Conservation (phyloP, 1,140 invertebrate species). For the Pseudomyrmex flavicornis region DNA sequence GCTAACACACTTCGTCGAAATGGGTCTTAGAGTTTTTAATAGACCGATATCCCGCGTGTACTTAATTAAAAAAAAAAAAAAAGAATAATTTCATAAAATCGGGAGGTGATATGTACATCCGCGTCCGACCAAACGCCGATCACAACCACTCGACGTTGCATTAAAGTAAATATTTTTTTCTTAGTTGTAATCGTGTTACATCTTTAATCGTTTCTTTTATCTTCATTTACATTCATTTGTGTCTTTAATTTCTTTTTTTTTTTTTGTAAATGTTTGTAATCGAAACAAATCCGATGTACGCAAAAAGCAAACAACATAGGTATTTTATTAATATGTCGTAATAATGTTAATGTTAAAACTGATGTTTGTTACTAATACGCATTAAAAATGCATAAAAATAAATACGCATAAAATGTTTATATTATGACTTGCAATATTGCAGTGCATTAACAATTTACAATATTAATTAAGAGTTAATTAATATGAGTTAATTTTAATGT, state of each 20-base stretch:
- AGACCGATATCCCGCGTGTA: neutral
- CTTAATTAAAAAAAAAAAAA: neutral
- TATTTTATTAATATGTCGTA: slow-evolving; percentile 2
- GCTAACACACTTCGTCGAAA: neutral
- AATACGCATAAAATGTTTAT: slow-evolving; percentile 33
- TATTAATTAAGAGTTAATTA: slow-evolving; percentile 48
- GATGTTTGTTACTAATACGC: slow-evolving; percentile 12
- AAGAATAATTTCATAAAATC: neutral
- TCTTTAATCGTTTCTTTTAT: neutral
- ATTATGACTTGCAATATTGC: slow-evolving; percentile 33
- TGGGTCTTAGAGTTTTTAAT: slow-evolving; percentile 11
- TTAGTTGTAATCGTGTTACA: neutral
- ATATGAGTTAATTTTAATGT: slow-evolving; percentile 42
- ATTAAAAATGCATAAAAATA: slow-evolving; percentile 26
- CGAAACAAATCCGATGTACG: neutral
- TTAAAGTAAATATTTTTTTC: neutral
- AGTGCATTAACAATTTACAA: slow-evolving; percentile 44
- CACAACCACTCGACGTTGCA: slow-evolving; percentile 33
- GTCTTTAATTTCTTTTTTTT: neutral
- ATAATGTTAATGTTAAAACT: slow-evolving; percentile 17
- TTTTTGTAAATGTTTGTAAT: slow-evolving; percentile 7
- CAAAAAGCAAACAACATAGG: too few relatives aligned
- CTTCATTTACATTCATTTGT: neutral
- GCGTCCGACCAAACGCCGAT: slow-evolving; percentile 17
- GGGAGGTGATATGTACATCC: neutral